Base-by-base conservation (phyloP, 2,888 invertebrate genomes). In the Drosophila niveifrons region DNA sequence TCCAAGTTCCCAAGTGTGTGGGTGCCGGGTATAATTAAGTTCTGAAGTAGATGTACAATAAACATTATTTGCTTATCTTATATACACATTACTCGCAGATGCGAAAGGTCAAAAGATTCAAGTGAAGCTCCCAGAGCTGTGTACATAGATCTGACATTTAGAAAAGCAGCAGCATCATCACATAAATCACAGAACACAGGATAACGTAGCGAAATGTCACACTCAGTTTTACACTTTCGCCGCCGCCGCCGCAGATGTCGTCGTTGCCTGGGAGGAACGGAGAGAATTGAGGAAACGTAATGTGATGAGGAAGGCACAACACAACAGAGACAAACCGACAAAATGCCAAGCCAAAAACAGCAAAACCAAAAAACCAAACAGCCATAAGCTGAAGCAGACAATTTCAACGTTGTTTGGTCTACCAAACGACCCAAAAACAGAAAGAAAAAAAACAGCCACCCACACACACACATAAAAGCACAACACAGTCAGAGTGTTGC, bases 161-260 rank as follows among this genome's bases (percentile, higher is more conserved):
- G 56, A 50, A 73, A 66, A 34, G 28, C 47, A 61, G 61, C 52
- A 57, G 50, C 70, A 61, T 43, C 72, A 73, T 67, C 79, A 82
- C 80, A 88, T 76, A 85, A 82, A 85, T 85, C 88, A 82, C 57
- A 63, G 63, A 41, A 15, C 41, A 43, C 55, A 69, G 82, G 74
- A 82, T 72, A 76, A 67, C 72, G 66, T 57, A 67, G 55, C 62
- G 68, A 88, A 84, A 84, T 84, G 83, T 86, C 84, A 84, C 71
- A 65, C 72, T 65, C 66, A 66, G 72, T 71, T 76, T 67, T 73
- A 69, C 79, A 88, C 80, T 77, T 85, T 50, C 47, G 51, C 13
- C 17, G 34, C n/a, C 47, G 51, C 13, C 17, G 34, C n/a, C 10
- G 53, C 36, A 17, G 31, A 1, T 10, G 31, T 31, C 31, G 15